Conservation (phyloP, 2,888 invertebrate species). For the Exocentrus adspersus region DNA sequence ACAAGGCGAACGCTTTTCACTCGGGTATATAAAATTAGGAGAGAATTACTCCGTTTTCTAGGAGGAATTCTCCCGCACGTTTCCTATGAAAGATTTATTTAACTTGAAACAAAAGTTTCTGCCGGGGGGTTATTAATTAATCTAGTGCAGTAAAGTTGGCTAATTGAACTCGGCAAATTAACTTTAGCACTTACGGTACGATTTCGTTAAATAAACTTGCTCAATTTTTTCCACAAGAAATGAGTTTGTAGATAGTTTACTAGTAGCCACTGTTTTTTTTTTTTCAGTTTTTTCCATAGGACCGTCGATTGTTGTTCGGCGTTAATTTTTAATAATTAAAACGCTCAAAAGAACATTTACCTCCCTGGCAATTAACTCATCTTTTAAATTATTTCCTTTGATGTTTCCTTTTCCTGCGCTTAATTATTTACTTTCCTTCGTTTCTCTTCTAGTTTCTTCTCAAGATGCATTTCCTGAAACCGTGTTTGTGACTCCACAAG, state of each 20-base stretch:
- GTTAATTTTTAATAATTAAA: slow-evolving; percentile 6
- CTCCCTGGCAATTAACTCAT: slow-evolving; percentile 4
- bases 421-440: slow-evolving; percentile 6
- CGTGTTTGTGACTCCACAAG: too few species aligned
- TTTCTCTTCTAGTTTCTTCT: too few species aligned
- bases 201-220: background rate
- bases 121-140: slow-evolving; percentile 12
- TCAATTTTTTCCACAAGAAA: background rate
- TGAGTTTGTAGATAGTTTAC: too few species aligned
- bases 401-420: slow-evolving; percentile 2
- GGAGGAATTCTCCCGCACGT: background rate
- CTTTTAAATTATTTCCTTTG: slow-evolving; percentile 10
- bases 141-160: slow-evolving; percentile 11
- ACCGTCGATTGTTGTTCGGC: background rate
- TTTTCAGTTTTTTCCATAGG: too few species aligned
- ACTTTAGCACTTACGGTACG: background rate
- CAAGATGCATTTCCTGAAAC: too few species aligned
- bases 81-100: slow-evolving; percentile 16
- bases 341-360: slow-evolving; percentile 3
- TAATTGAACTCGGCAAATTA: slow-evolving; percentile 14
- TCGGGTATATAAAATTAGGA: background rate
- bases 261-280: too few species aligned
- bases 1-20: background rate
- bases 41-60: background rate
- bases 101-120: slow-evolving; percentile 20